phyloP scores from a whole-genome alignment of 1,140 invertebrate species.

The Argopecten irradians region DNA sequence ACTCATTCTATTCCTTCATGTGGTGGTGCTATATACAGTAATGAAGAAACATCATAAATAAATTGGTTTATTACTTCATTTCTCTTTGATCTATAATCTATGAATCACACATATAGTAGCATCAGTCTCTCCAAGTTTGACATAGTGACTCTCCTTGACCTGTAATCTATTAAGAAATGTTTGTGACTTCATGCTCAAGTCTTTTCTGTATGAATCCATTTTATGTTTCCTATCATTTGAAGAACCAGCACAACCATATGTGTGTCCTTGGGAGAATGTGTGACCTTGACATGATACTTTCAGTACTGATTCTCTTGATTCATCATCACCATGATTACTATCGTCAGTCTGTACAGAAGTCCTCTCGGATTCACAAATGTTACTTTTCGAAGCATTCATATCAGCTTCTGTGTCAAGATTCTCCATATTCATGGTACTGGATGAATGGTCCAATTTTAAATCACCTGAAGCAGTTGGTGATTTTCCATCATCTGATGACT shows the following conservation, averaged over 20 bases:
- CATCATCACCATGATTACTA: neutral
- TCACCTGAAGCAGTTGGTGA: neutral
- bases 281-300: neutral
- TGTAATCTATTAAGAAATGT: neutral
- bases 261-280: neutral
- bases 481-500: neutral
- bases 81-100: neutral
- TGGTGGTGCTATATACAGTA: too few species aligned
- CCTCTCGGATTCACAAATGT: neutral
- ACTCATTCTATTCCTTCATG: too few species aligned
- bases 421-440: neutral
- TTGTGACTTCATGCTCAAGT: neutral
- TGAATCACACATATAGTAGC: neutral
- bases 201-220: neutral
- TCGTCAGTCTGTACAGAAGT: neutral
- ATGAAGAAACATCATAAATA: neutral
- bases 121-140: constrained; percentile 15
- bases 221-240: neutral
- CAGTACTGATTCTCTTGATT: neutral
- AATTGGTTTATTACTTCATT: neutral
- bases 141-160: neutral
- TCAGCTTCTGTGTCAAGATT: neutral
- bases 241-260: neutral
- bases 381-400: neutral
- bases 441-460: neutral